Conservation (phyloP, 2,888 invertebrate species). For the Ecliptopera silaceata region DNA sequence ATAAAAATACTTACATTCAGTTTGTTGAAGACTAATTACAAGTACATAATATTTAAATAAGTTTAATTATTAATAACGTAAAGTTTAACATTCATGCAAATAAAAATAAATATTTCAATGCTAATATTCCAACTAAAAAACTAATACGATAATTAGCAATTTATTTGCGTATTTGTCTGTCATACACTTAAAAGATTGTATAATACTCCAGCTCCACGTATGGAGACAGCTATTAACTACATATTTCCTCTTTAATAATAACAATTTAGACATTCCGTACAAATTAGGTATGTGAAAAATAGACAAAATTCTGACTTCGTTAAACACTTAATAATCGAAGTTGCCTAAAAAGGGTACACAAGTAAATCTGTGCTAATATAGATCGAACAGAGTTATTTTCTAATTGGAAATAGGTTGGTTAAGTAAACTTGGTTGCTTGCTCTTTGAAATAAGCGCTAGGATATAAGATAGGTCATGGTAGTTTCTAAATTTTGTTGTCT, state of each 20-base stretch:
- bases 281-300: conserved; percentile 35
- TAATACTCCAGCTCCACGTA: conserved; percentile 42
- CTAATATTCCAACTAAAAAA: too few species aligned
- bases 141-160: not conserved
- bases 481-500: too few species aligned
- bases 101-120: too few species aligned
- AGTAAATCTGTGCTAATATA: not conserved
- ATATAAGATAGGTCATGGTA: too few species aligned
- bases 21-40: too few species aligned
- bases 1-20: too few species aligned
- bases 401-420: conserved; percentile 24
- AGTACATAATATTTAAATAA: too few species aligned
- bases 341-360: conserved; percentile 12
- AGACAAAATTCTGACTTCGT: conserved; percentile 39
- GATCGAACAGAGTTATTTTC: conserved; percentile 18
- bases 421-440: too few species aligned
- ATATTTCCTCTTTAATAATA: conserved; percentile 50
- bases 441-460: not conserved
- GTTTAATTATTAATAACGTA: too few species aligned
- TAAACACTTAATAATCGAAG: conserved; percentile 26
- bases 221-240: conserved; percentile 52
- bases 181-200: conserved; percentile 42
- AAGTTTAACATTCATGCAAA: too few species aligned
- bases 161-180: conserved; percentile 31
- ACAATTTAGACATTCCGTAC: conserved; percentile 48